phyloP scores from a whole-genome alignment of 2,797 vertebrate species.

The Octomys mimax region DNA sequence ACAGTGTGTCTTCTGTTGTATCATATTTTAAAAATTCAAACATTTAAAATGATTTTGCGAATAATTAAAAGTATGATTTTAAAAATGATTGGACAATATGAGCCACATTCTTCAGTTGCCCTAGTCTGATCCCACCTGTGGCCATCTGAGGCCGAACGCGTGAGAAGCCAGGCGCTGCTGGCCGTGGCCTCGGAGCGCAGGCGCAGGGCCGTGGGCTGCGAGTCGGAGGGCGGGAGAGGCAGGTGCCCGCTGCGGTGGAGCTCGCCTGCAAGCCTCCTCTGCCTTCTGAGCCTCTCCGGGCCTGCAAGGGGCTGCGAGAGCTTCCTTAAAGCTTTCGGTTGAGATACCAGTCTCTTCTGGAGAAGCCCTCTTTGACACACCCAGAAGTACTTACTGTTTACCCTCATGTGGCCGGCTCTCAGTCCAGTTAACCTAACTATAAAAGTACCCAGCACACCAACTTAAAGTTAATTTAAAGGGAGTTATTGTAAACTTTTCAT shows the following conservation, averaged over 20 bases:
- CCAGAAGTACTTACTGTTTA: background rate
- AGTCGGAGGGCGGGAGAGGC: background rate
- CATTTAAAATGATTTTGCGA: no score
- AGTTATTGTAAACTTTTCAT: background rate
- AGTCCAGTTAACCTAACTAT: constrained; percentile 66
- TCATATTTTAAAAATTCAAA: background rate
- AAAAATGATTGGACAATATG: no score
- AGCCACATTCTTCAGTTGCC: no score
- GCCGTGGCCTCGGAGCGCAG: background rate
- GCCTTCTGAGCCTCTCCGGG: background rate
- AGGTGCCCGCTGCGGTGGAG: background rate
- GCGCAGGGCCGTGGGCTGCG: no score
- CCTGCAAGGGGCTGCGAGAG: background rate
- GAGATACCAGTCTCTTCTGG: background rate
- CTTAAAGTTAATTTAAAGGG: constrained; percentile 14
- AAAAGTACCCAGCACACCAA: background rate
- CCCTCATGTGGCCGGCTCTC: constrained; percentile 85
- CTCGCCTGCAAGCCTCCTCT: background rate
- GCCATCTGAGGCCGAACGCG: background rate
- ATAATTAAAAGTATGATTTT: no score
- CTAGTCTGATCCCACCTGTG: no score
- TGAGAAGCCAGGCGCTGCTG: background rate
- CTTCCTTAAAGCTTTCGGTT: background rate
- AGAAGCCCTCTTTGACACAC: background rate
- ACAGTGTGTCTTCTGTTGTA: background rate